These are phyloP conservation scores for Acleris emargana DNA, from an alignment of 2,888 invertebrate genomes.

Conservation along the genomic window DNA sequence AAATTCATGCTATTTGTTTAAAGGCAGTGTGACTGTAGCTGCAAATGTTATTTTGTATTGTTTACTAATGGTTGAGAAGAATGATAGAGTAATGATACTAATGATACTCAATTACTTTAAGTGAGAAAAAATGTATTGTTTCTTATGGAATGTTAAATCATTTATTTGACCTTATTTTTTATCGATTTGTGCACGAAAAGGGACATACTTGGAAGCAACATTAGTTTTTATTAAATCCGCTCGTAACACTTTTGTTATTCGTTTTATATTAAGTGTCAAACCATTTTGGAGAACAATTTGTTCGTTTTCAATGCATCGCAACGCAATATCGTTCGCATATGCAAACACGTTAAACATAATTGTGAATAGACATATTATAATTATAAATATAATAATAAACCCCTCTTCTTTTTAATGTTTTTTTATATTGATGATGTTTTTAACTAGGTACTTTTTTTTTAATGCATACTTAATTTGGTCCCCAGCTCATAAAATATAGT, in stretches of 20 bases:
- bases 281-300: too few relatives aligned
- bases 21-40: background rate
- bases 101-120: constrained; percentile 1
- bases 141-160: constrained; percentile 24
- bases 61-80: constrained; percentile 8
- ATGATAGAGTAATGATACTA: background rate
- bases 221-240: background rate
- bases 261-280: background rate
- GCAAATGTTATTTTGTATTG: constrained; percentile 8
- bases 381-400: too few relatives aligned
- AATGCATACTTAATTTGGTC: too few relatives aligned
- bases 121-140: constrained; percentile 6
- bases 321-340: too few relatives aligned
- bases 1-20: background rate
- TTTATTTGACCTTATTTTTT: constrained; percentile 22
- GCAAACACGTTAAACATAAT: too few relatives aligned
- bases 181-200: constrained; percentile 1
- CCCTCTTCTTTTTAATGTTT: too few relatives aligned
- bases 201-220: background rate
- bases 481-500: too few relatives aligned
- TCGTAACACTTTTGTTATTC: background rate
- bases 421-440: too few relatives aligned
- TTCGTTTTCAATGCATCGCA: too few relatives aligned
- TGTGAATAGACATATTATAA: too few relatives aligned
- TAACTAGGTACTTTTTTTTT: too few relatives aligned